Percentiles rank a stretch among this genome's conserved stretches.
These are phyloP conservation scores for Alosa sapidissima DNA, from an alignment of 2,797 vertebrate genomes.

Conservation along the genomic window DNA sequence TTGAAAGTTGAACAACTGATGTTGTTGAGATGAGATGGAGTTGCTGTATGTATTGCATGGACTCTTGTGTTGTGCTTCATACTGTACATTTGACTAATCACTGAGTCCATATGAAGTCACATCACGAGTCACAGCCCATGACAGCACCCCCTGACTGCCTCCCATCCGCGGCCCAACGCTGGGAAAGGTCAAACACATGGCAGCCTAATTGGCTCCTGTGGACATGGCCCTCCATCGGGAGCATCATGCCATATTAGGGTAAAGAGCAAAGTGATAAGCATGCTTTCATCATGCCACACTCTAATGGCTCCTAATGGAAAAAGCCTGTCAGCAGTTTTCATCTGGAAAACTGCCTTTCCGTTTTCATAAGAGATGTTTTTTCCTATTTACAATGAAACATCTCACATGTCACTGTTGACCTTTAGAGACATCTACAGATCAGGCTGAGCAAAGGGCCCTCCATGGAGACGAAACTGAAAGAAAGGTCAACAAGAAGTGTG, in stretches of 20 bases:
- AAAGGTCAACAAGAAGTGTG: conserved; percentile 11
- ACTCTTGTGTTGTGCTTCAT: neutral
- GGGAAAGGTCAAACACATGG: conserved; percentile 1
- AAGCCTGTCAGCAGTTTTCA: neutral
- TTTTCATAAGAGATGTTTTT: neutral
- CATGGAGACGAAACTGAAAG: neutral
- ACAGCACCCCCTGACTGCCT: neutral
- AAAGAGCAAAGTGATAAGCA: neutral
- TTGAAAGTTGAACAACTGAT: neutral
- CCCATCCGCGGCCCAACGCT: neutral
- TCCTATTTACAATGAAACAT: conserved; percentile 10
- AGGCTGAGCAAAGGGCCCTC: neutral
- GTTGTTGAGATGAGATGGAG: neutral
- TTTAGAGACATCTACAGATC: neutral
- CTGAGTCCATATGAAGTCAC: neutral
- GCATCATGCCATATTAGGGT: neutral
- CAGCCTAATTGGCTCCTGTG: neutral
- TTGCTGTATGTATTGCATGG: neutral
- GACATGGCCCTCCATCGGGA: neutral
- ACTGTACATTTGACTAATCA: neutral
- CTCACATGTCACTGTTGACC: neutral
- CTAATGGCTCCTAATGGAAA: neutral
- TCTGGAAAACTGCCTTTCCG: neutral
- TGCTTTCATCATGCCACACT: neutral
- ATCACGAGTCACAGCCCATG: neutral